Conservation (phyloP, 2,113 vertebrate species). For the Paraplagusia blochii region DNA sequence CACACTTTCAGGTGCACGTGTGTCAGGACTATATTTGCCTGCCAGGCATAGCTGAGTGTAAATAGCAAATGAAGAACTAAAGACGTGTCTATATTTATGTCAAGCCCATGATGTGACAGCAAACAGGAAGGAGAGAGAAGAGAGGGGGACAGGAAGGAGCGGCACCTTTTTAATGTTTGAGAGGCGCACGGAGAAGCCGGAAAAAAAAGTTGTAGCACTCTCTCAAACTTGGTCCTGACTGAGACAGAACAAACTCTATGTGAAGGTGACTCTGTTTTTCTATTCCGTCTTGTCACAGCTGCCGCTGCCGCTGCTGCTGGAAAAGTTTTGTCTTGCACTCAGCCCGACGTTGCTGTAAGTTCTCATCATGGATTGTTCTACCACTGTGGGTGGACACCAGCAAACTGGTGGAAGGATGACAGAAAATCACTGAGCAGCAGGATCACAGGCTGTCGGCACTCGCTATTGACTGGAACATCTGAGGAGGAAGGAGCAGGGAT, state of each 20-base stretch:
- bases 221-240: slow-evolving; percentile 26
- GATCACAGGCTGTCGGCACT: slow-evolving; percentile 12
- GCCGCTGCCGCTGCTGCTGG: neutral
- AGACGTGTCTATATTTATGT: slow-evolving; percentile 37
- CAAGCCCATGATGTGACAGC: slow-evolving; percentile 27
- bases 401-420: neutral
- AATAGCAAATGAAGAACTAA: slow-evolving; percentile 39
- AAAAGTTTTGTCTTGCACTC: slow-evolving; percentile 24
- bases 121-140: slow-evolving; percentile 6
- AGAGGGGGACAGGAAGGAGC: neutral
- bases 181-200: slow-evolving; percentile 5
- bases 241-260: slow-evolving; percentile 30
- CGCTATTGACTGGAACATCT: slow-evolving; percentile 17
- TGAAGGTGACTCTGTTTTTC: slow-evolving; percentile 36
- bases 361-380: slow-evolving; percentile 3
- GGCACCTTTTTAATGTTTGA: slow-evolving; percentile 25
- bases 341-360: neutral
- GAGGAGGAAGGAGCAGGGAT: neutral
- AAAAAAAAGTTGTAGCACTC: slow-evolving; percentile 18
- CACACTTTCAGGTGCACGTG: slow-evolving; percentile 28
- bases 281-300: slow-evolving; percentile 32
- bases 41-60: slow-evolving; percentile 35
- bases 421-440: neutral
- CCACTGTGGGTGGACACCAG: slow-evolving; percentile 11
- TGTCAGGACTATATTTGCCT: slow-evolving; percentile 45